Conservation (phyloP, 2,797 vertebrate species). For the Gobio occitaniae region DNA sequence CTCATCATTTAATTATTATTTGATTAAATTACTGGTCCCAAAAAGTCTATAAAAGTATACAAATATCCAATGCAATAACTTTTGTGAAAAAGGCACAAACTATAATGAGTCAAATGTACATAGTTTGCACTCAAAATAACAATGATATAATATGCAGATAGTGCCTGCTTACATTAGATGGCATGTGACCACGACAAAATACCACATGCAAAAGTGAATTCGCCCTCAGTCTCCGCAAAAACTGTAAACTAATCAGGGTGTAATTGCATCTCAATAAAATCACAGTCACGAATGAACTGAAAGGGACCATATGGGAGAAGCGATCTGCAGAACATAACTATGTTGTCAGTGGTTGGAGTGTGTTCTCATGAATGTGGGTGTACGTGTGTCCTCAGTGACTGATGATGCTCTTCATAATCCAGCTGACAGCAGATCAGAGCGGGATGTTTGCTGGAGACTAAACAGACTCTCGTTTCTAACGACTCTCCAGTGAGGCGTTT, state of each 20-base stretch:
- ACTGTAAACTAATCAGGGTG: conserved; percentile 30
- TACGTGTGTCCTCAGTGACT: conserved; percentile 31
- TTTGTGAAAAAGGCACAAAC: no score
- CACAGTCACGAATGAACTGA: not conserved
- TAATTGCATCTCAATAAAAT: conserved; percentile 26
- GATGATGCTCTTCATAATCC: conserved; percentile 52
- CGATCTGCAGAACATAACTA: conserved; percentile 17
- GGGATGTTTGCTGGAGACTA: conserved; percentile 44
- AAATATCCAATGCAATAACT: not conserved
- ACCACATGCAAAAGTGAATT: not conserved
- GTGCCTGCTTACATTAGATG: not conserved
- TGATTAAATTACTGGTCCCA: not conserved
- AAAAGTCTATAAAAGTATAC: not conserved
- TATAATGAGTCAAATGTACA: no score
- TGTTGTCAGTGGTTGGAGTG: conserved; percentile 34
- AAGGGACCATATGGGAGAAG: conserved; percentile 5
- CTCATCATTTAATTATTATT: not conserved
- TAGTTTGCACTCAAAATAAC: not conserved
- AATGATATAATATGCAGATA: not conserved
- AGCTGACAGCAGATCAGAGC: conserved; percentile 51
- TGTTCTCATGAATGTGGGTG: conserved; percentile 23
- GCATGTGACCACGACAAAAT: not conserved
- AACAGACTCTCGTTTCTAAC: conserved; percentile 42
- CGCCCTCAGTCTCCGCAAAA: not conserved
- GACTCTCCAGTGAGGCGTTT: conserved; percentile 45